Evolutionary conservation across 2,888 invertebrate species (phyloP).

Genomic region (Temnothorax rugatulus): DNA sequence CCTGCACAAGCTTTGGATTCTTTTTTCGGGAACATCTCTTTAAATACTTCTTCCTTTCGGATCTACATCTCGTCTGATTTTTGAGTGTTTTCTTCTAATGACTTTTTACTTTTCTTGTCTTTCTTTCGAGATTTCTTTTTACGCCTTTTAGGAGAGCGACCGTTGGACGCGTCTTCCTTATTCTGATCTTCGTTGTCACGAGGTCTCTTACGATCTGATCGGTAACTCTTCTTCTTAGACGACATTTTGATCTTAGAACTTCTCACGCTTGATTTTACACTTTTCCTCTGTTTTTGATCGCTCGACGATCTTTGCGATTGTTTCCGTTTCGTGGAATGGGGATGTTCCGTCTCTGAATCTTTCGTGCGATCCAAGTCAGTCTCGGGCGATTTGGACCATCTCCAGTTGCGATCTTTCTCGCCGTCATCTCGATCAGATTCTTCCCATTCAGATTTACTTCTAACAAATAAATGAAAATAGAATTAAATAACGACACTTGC

Average conservation of each 20-base stretch:
- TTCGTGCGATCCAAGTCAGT: constrained; percentile 69
- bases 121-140: constrained; percentile 29
- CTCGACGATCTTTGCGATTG: constrained; percentile 45
- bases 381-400: constrained; percentile 94
- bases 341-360: constrained; percentile 53
- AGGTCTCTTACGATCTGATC: constrained; percentile 9
- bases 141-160: constrained; percentile 39
- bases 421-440: constrained; percentile 63
- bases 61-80: background rate
- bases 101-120: constrained; percentile 35
- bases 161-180: constrained; percentile 27
- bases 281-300: constrained; percentile 18
- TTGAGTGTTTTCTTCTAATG: background rate
- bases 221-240: constrained; percentile 20
- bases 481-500: background rate
- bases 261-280: constrained; percentile 23
- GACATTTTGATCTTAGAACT: background rate
- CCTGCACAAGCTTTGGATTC: constrained; percentile 10
- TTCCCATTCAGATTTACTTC: constrained; percentile 80
- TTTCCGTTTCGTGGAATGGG: constrained; percentile 54
- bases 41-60: background rate
- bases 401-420: constrained; percentile 87
- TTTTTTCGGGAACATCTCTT: background rate
- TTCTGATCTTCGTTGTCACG: background rate
- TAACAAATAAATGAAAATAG: constrained; percentile 14